A percentile compares a stretch with the other conserved stretches of the same genome.
Evolutionary conservation across 2,113 vertebrate genomes (phyloP).

Genomic region (Neolamprologus modestus): DNA sequence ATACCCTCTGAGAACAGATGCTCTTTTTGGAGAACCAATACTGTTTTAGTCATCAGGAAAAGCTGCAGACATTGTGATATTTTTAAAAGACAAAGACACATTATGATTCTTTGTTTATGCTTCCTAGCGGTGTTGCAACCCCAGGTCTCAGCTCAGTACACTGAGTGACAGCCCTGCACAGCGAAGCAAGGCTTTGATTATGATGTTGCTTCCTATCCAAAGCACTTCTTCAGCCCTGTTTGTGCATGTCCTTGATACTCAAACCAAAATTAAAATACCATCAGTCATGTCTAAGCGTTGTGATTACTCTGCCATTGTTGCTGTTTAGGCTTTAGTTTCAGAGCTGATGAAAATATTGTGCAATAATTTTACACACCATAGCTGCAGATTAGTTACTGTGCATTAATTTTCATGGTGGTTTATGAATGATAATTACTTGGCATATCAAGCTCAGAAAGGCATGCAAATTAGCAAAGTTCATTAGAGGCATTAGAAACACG

Average conservation of each 20-base stretch:
- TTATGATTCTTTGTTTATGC: background rate
- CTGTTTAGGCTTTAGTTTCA: slow-evolving; percentile 9
- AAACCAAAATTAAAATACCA: background rate
- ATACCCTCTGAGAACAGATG: background rate
- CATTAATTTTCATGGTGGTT: slow-evolving; percentile 53
- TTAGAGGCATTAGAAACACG: slow-evolving; percentile 46
- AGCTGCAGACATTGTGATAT: slow-evolving; percentile 1
- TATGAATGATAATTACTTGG: slow-evolving; percentile 51
- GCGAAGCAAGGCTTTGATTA: slow-evolving; percentile 8
- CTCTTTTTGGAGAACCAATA: background rate
- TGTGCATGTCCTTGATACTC: background rate
- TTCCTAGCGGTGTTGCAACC: background rate
- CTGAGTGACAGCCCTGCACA: slow-evolving; percentile 14
- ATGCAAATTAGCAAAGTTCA: slow-evolving; percentile 61
- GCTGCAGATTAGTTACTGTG: slow-evolving; percentile 49
- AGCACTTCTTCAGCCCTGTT: background rate
- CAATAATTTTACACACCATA: slow-evolving; percentile 40
- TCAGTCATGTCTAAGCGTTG: slow-evolving; percentile 14
- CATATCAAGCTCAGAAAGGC: slow-evolving; percentile 47
- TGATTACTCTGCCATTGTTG: slow-evolving; percentile 7
- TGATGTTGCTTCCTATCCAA: background rate
- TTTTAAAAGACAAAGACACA: slow-evolving; percentile 3
- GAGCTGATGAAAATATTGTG: slow-evolving; percentile 38
- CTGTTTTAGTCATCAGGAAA: background rate
- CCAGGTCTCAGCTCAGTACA: slow-evolving; percentile 1